Evolutionary conservation across 2,888 invertebrate genomes (phyloP), one percentile per base, ranked within the genome.

Genomic region (Philereme transversata): DNA sequence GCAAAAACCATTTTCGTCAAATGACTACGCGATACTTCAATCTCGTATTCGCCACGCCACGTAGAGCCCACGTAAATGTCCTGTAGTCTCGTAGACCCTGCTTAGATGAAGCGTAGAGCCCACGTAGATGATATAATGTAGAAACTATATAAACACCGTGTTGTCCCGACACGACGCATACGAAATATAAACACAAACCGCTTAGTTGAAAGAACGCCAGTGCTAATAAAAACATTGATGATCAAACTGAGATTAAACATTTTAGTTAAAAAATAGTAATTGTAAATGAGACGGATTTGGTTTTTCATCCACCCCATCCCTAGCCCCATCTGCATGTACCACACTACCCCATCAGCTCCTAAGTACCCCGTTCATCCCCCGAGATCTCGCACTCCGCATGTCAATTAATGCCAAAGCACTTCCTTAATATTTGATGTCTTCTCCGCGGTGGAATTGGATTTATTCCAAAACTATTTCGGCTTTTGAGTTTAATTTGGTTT

Each of bases 351-450:
- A 36, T 65, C 67, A 74, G 62, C 43, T 52, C 58, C 40, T 57
- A 47, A 57, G 51, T 36, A 48, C 35, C 41, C 22, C 57, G 46
- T 11, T 6, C 56, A 40, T 45, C 49, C 53, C 57, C 71, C 62
- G 57, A 41, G 66, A 53, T 52, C 53, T 57, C 60, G 64, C 72
- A 63, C 70, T 76, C 70, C 67, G 70, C 72, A 75, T 77, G 78
- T 78, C 78, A 77, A 78, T 78, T 77, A 78, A 72, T 68, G 61
- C 52, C 55, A 55, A 65, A 60, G 57, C 61, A 61, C 63, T 62
- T 63, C 59, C 63, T 67, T 71, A 68, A 73, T 75, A 73, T 72
- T 74, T 66, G 62, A 60, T 61, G 54, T 41, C 50, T 51, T 51
- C 54, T 61, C 59, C 57, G 51, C 66, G 60, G 65, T 63, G 68